Evolutionary conservation across 2,113 vertebrate species (phyloP).

Genomic region (Lamprotornis superbus): DNA sequence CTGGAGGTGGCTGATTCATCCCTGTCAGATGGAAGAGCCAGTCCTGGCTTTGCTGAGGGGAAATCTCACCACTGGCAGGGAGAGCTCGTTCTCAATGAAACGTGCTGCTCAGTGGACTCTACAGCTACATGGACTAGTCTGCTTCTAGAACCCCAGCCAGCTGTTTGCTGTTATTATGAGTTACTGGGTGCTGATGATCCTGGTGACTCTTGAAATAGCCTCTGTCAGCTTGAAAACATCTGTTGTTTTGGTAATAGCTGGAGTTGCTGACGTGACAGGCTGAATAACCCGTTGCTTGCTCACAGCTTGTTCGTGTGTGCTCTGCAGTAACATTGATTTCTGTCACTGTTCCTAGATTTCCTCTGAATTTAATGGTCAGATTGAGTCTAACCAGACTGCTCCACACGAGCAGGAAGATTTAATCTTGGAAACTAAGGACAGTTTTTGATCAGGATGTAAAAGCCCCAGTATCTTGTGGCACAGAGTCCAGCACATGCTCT

Average conservation of each 20-base stretch:
- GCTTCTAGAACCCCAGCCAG: constrained; percentile 11
- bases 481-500: background rate
- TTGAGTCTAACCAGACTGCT: background rate
- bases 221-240: constrained; percentile 44
- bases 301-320: background rate
- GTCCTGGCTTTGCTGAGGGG: background rate
- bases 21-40: background rate
- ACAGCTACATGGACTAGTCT: background rate
- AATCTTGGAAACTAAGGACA: background rate
- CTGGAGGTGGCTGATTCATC: background rate
- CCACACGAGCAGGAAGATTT: background rate
- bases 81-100: background rate
- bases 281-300: constrained; percentile 12
- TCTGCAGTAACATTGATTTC: background rate
- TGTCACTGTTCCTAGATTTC: background rate
- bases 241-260: constrained; percentile 47
- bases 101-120: background rate
- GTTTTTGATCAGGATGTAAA: background rate
- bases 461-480: background rate
- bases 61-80: background rate
- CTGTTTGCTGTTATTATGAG: background rate
- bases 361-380: background rate
- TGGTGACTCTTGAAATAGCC: constrained; percentile 30
- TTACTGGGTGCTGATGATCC: constrained; percentile 24
- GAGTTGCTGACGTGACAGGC: background rate